A percentile compares a stretch with the other conserved stretches of the same genome.
Evolutionary conservation across 2,113 vertebrate genomes (phyloP).

Genomic region (Tauraco erythrolophus): DNA sequence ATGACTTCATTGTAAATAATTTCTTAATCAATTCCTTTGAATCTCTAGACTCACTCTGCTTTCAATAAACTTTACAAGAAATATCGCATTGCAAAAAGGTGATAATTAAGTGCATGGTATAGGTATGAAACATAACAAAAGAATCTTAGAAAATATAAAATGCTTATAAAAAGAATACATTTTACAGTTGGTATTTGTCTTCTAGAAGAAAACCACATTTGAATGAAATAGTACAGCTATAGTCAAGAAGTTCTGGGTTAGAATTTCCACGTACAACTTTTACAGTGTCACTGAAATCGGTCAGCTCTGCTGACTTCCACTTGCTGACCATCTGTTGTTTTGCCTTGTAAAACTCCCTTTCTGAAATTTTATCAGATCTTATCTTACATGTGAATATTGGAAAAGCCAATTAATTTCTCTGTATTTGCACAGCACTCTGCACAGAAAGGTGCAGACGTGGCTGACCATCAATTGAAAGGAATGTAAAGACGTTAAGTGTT

Average conservation of each 20-base stretch:
- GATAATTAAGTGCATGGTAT: constrained; percentile 52
- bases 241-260: neutral
- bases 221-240: neutral
- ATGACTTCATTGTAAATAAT: constrained; percentile 50
- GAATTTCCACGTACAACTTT: neutral
- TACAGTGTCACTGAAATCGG: neutral
- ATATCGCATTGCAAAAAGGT: constrained; percentile 39
- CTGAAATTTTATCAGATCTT: neutral
- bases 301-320: neutral
- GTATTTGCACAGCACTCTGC: neutral
- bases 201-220: constrained; percentile 16
- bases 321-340: neutral
- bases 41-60: constrained; percentile 43
- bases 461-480: neutral
- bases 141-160: constrained; percentile 50
- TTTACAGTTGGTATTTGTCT: constrained; percentile 46
- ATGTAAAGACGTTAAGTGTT: neutral
- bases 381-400: neutral
- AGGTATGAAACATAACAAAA: constrained; percentile 56
- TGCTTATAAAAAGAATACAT: constrained; percentile 37
- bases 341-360: neutral
- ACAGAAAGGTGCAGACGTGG: neutral
- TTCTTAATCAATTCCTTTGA: constrained; percentile 50
- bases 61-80: constrained; percentile 74
- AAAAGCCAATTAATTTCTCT: neutral